Conservation (phyloP, 2,113 vertebrate species). For the Clarias macrocephalus region DNA sequence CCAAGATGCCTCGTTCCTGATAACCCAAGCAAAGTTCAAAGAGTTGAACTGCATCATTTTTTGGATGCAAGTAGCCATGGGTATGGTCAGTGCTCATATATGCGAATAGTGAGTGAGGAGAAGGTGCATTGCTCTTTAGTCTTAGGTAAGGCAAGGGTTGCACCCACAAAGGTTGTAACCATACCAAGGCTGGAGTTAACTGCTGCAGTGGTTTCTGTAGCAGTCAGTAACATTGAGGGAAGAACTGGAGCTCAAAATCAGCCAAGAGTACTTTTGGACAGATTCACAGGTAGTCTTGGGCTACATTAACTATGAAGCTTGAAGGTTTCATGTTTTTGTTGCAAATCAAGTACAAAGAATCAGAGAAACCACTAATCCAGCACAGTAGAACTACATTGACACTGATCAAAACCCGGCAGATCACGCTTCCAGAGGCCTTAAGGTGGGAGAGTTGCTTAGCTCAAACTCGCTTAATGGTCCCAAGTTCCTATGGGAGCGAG, state of each 20-base stretch:
- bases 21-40: background rate
- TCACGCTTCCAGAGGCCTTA: constrained; percentile 43
- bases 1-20: constrained; percentile 11
- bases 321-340: constrained; percentile 26
- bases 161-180: constrained; percentile 17
- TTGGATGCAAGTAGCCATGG: constrained; percentile 31
- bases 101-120: constrained; percentile 7
- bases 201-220: constrained; percentile 25
- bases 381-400: constrained; percentile 27
- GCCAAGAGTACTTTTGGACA: constrained; percentile 39
- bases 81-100: constrained; percentile 37
- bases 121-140: constrained; percentile 34
- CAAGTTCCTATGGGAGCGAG: constrained; percentile 39
- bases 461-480: constrained; percentile 47
- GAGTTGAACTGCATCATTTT: constrained; percentile 37
- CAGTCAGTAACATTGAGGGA: constrained; percentile 32
- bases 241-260: constrained; percentile 33
- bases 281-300: constrained; percentile 32
- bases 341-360: constrained; percentile 43
- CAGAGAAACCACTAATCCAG: constrained; percentile 13
- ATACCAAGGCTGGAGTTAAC: constrained; percentile 38
- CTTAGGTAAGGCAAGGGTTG: constrained; percentile 25
- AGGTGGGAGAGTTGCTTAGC: constrained; percentile 27
- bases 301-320: constrained; percentile 43
- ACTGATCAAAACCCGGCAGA: constrained; percentile 38